phyloP scores from a whole-genome alignment of 2,888 invertebrate genomes.

The Galerucella nymphaeae region DNA sequence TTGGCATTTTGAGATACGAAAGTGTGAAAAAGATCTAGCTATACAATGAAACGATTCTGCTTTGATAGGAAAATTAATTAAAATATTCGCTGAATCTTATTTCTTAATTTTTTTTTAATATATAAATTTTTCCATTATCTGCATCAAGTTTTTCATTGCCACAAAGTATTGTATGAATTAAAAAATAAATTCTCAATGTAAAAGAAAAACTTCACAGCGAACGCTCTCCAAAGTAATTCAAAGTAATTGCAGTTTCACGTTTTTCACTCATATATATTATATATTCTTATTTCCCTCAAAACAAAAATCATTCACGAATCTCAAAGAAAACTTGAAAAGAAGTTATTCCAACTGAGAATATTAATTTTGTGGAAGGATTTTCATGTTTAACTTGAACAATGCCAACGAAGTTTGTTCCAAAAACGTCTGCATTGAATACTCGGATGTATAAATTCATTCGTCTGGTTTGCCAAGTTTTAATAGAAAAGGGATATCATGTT shows the following conservation, averaged over 20 bases:
- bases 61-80: too few relatives aligned
- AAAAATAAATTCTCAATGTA: background rate
- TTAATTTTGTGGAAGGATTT: conserved; percentile 18
- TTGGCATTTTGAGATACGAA: too few relatives aligned
- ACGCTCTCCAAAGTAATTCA: background rate
- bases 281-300: background rate
- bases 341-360: conserved; percentile 11
- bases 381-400: conserved; percentile 16
- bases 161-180: background rate
- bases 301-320: conserved; percentile 9
- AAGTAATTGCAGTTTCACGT: background rate
- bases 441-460: conserved; percentile 2
- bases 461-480: conserved; percentile 11
- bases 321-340: conserved; percentile 10
- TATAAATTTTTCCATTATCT: too few relatives aligned
- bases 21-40: too few relatives aligned
- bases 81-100: too few relatives aligned
- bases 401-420: conserved; percentile 9
- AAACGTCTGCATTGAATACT: conserved; percentile 4
- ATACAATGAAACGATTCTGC: too few relatives aligned
- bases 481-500: conserved; percentile 1
- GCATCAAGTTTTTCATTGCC: background rate
- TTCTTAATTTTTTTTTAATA: too few relatives aligned
- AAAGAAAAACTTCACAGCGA: background rate
- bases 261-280: background rate